Evolutionary conservation across 1,140 invertebrate genomes (phyloP).

Genomic region (Brachionus manjavacas): DNA sequence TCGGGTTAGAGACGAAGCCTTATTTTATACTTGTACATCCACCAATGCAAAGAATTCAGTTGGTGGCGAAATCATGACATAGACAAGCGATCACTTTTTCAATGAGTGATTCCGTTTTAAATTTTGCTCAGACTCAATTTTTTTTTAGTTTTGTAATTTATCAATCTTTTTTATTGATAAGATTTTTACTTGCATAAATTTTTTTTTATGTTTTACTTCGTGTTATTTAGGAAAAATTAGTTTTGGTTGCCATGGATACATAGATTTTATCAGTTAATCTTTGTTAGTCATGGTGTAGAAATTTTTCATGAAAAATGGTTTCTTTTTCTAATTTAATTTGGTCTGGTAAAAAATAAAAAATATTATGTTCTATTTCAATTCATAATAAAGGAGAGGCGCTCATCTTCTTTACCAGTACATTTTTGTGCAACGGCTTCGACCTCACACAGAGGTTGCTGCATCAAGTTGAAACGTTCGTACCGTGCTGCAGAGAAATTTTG

Average conservation of each 20-base stretch:
- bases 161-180: neutral
- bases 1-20: neutral
- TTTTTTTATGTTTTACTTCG: neutral
- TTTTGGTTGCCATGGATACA: neutral
- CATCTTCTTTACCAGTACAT: no score
- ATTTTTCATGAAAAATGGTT: no score
- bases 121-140: neutral
- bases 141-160: neutral
- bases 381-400: no score
- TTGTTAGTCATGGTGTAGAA: no score
- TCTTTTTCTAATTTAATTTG: no score
- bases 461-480: no score
- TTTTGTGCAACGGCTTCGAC: no score
- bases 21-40: neutral
- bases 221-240: neutral
- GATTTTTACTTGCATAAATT: neutral
- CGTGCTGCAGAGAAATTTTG: no score
- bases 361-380: no score
- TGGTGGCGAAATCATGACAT: neutral
- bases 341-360: no score
- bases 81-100: neutral
- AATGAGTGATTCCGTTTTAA: neutral
- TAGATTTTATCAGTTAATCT: neutral
- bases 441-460: no score
- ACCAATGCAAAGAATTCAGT: neutral